Evolutionary conservation across 1,140 invertebrate species (phyloP), one percentile per base, ranked within the genome.

Genomic region (Pissodes strobi): DNA sequence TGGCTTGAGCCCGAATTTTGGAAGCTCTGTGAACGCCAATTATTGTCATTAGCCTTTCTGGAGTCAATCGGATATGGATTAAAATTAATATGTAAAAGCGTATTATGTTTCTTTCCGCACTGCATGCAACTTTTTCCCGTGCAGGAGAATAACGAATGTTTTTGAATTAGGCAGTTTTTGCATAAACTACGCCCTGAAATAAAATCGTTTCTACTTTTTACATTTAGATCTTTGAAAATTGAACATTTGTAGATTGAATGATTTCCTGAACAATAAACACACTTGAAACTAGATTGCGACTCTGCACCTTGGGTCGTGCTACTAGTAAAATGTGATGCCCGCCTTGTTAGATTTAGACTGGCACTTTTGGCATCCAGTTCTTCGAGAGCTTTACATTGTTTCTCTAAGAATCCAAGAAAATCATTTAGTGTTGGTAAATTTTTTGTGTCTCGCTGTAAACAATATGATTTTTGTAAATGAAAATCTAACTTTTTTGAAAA

Each of bases 191-290:
- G 43, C 12, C 18, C 13, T 43, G 17, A 13, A 18, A 46, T 46
- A 15, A 46, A 46, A 18, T 46, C 43, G 13, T 12, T 46, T 46
- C 43, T 46, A 15, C 13, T 21, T 15, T 46, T 46, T 46, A 46
- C 43, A 15, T 2, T 46, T 15, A 46, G 18, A 10, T 46, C 19
- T 46, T 46, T 46, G 18, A 46, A 46, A 21, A 15, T 46, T 18
- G 43, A 46, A 46, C 43, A 46, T 46, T 21, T 46, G 19, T 46
- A 46, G 2, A 46, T 46, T 46, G 43, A 4, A 15, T 46, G 43
- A 5, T 46, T 15, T 3, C 43, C 43, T 12, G 43, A 46, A 46
- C 43, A 46, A 46, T 46, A 46, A 21, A 46, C 13, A 46, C 43
- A 46, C 13, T n/a, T 46, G 15, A 21, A 4, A 21, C 18, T 46